Conservation (phyloP, 2,888 invertebrate genomes). For the Dryococelus australis region DNA sequence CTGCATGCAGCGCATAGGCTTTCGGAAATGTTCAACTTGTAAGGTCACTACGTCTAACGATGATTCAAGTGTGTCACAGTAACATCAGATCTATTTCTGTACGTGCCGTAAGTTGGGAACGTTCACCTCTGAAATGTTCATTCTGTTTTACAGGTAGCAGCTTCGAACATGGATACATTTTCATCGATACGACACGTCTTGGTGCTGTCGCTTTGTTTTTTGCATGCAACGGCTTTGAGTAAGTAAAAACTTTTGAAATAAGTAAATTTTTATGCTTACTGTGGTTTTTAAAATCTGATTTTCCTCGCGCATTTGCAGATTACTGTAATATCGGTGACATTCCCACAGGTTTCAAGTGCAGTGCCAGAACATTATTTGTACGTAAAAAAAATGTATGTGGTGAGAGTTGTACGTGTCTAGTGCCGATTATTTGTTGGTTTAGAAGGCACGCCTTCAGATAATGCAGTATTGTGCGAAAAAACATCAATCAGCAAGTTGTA, state of each 20-base stretch:
- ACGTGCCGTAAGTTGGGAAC: neutral
- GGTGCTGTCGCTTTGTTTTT: slow-evolving; percentile 37
- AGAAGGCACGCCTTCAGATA: too few species aligned
- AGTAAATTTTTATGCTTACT: neutral
- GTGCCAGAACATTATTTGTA: too few species aligned
- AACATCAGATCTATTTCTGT: neutral
- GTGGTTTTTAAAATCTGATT: too few species aligned
- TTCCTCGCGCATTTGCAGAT: too few species aligned
- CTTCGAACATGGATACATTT: slow-evolving; percentile 37
- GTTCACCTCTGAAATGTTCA: neutral
- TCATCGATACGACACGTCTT: slow-evolving; percentile 29
- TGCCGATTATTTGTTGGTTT: too few species aligned
- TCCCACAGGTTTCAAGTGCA: too few species aligned
- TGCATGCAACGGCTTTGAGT: slow-evolving; percentile 47
- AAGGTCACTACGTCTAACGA: neutral
- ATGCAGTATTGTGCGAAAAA: too few species aligned
- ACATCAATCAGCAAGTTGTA: too few species aligned
- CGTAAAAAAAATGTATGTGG: too few species aligned
- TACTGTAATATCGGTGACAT: too few species aligned
- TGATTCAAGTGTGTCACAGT: slow-evolving; percentile 6
- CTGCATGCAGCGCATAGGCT: slow-evolving; percentile 2
- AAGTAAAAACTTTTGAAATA: slow-evolving; percentile 39
- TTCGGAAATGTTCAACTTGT: neutral
- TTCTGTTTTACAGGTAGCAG: slow-evolving; percentile 7
- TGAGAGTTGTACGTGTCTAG: too few species aligned